phyloP scores from a whole-genome alignment of 2,797 vertebrate genomes.

The Emys orbicularis region DNA sequence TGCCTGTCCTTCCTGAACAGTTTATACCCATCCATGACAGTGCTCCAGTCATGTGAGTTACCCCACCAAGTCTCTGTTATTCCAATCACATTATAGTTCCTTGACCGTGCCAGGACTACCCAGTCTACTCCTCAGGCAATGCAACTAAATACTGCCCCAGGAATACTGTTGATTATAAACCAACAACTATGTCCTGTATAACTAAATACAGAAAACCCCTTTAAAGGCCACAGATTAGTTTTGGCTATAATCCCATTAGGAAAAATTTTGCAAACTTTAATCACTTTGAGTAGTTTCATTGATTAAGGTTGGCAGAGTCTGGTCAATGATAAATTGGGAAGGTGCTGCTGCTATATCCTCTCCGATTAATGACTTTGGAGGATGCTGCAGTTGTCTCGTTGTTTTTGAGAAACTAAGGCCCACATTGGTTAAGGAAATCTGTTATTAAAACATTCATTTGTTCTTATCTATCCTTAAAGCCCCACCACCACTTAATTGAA shows the following conservation, averaged over 20 bases:
- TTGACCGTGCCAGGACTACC: neutral
- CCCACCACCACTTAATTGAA: neutral
- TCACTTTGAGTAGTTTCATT: neutral
- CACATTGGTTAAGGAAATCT: neutral
- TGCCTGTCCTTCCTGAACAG: no score
- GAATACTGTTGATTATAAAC: neutral
- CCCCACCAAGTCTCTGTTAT: no score
- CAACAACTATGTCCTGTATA: neutral
- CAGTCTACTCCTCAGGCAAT: accelerated
- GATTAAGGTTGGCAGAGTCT: neutral
- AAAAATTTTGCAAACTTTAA: neutral
- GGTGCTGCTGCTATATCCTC: neutral
- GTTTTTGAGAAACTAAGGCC: neutral
- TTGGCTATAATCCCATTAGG: neutral
- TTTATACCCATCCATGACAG: no score
- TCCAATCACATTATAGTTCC: no score
- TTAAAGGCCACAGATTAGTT: neutral
- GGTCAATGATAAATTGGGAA: neutral
- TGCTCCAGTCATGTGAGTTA: no score
- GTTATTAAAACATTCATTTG: neutral
- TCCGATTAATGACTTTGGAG: neutral
- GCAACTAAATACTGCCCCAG: neutral
- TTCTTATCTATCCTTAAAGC: neutral
- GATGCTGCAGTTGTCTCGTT: neutral
- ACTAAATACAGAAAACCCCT: neutral